Percentiles rank a stretch among this genome's conserved stretches.
Evolutionary conservation across 2,797 vertebrate genomes (phyloP).

Genomic region (Pygocentrus nattereri): DNA sequence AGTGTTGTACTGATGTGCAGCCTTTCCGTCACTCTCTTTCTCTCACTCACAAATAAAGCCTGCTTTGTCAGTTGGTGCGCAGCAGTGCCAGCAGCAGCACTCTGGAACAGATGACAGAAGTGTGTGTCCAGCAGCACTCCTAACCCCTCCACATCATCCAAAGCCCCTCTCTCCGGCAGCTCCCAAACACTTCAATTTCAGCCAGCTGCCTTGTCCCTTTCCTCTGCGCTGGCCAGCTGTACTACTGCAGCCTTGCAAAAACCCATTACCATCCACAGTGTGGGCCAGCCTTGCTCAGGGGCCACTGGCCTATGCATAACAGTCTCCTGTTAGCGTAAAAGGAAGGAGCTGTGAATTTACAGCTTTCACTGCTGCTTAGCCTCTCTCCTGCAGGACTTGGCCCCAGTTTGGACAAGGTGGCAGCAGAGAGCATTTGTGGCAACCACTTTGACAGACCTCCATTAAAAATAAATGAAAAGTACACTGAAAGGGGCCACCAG

Average conservation of each 20-base stretch:
- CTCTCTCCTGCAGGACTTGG: conserved; percentile 18
- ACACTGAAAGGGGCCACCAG: conserved; percentile 70
- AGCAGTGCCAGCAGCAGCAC: conserved; percentile 23
- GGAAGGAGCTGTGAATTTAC: conserved; percentile 13
- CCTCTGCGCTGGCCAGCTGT: not conserved
- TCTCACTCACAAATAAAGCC: conserved; percentile 24
- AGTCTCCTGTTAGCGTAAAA: not conserved
- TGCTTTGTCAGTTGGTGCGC: conserved; percentile 38
- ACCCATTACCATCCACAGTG: not conserved
- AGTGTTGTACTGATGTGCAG: conserved; percentile 2
- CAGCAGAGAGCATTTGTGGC: conserved; percentile 50
- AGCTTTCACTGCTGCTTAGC: conserved; percentile 28
- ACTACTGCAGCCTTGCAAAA: conserved; percentile 15
- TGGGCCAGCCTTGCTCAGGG: not conserved
- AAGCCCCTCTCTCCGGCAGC: conserved; percentile 9
- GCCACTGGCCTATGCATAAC: not conserved
- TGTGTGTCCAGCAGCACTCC: conserved; percentile 37
- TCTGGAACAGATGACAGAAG: conserved; percentile 45
- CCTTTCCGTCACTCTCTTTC: not conserved
- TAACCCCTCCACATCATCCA: conserved; percentile 18
- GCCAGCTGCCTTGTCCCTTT: conserved; percentile 7
- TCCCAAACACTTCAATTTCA: not conserved
- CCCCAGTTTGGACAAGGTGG: conserved; percentile 10
- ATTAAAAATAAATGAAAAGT: conserved; percentile 82
- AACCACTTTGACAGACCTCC: conserved; percentile 55